Percentiles rank a stretch among this genome's conserved stretches.
Conservation (phyloP, 2,113 vertebrate genomes). For the Notarius lentiginosus region DNA sequence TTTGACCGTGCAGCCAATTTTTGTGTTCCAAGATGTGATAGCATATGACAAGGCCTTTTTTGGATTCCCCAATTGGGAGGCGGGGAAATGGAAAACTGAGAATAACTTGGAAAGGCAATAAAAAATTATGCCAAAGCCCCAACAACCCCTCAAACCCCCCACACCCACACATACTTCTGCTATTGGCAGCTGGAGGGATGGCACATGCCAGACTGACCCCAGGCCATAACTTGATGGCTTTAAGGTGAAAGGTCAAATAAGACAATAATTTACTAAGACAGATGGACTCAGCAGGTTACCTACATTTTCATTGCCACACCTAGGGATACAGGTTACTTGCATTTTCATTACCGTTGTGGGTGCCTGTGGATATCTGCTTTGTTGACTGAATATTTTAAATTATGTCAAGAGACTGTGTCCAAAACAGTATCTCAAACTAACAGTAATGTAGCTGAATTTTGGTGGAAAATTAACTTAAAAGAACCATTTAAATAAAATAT, state of each 20-base stretch:
- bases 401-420: not conserved
- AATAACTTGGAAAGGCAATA: not conserved
- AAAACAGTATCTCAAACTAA: not conserved
- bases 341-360: not conserved
- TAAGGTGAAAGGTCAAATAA: constrained; percentile 45
- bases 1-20: too few relatives aligned
- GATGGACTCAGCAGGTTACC: constrained; percentile 39
- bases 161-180: not conserved
- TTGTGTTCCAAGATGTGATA: too few relatives aligned
- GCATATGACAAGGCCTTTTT: too few relatives aligned
- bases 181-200: constrained; percentile 32
- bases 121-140: too few relatives aligned
- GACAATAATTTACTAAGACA: constrained; percentile 38
- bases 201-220: constrained; percentile 37
- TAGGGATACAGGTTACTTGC: not conserved
- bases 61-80: too few relatives aligned
- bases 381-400: not conserved
- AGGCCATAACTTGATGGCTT: constrained; percentile 29
- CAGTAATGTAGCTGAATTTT: not conserved
- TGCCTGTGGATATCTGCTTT: not conserved
- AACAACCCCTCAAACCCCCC: not conserved
- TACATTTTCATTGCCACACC: not conserved
- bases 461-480: not conserved
- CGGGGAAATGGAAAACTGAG: not conserved
- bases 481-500: not conserved